These are phyloP conservation scores for Acleris sparsana DNA, from an alignment of 2,888 invertebrate genomes.

Conservation along the genomic window DNA sequence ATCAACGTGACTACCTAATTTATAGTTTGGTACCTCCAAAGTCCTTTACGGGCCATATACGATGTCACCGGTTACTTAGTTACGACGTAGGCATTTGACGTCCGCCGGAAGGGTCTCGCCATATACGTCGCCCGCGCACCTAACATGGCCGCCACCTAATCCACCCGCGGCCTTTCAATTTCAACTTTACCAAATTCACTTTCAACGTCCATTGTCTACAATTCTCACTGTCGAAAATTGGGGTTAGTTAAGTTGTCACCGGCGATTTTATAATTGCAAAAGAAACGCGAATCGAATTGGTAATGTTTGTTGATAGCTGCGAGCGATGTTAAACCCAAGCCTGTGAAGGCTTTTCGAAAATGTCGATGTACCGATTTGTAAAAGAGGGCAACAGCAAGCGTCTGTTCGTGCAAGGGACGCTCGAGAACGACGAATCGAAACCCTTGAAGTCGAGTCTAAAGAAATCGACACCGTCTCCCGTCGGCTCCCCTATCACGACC, in stretches of 20 bases:
- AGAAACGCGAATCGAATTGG: slow-evolving; percentile 69
- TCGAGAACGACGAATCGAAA: slow-evolving; percentile 85
- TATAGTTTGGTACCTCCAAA: slow-evolving; percentile 21
- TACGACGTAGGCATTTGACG: slow-evolving; percentile 42
- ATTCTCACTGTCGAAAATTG: slow-evolving; percentile 43
- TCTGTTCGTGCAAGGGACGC: slow-evolving; percentile 89
- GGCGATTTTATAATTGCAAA: slow-evolving; percentile 38
- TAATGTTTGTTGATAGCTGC: slow-evolving; percentile 61
- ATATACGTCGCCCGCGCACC: slow-evolving; percentile 52
- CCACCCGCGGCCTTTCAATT: slow-evolving; percentile 54
- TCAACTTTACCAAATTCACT: slow-evolving; percentile 52
- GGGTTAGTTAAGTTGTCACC: slow-evolving; percentile 46
- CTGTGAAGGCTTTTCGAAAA: slow-evolving; percentile 67
- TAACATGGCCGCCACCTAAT: slow-evolving; percentile 59
- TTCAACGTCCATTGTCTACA: slow-evolving; percentile 48
- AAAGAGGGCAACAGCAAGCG: slow-evolving; percentile 87
- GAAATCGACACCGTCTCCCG: slow-evolving; percentile 73
- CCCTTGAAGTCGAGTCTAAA: slow-evolving; percentile 81
- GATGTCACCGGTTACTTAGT: slow-evolving; percentile 42
- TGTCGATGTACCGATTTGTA: slow-evolving; percentile 92
- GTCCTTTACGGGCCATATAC: slow-evolving; percentile 40
- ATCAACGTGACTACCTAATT: not conserved
- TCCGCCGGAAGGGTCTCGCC: slow-evolving; percentile 68
- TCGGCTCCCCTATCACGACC: slow-evolving; percentile 86
- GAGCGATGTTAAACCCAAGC: slow-evolving; percentile 59